A percentile compares a stretch with the other conserved stretches of the same genome.
Conservation (phyloP, 1,140 invertebrate species). For the Bombus haemorrhoidalis region DNA sequence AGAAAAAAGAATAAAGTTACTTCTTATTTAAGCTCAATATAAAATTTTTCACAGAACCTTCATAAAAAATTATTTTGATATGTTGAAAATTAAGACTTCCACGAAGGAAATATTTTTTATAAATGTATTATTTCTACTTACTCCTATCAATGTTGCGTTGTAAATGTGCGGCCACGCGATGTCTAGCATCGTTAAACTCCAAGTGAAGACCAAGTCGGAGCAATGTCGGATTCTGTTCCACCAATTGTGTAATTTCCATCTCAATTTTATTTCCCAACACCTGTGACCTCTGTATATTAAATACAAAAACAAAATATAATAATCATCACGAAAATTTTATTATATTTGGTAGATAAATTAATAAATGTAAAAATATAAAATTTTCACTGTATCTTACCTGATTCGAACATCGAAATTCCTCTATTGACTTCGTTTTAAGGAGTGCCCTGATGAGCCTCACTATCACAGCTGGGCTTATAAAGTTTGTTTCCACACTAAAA, state of each 20-base stretch:
- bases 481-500: constrained; percentile 96
- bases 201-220: constrained; percentile 96
- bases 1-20: not conserved
- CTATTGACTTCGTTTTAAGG: constrained; percentile 92
- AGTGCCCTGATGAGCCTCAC: constrained; percentile 93
- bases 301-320: not conserved
- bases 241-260: constrained; percentile 97
- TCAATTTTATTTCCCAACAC: constrained; percentile 98
- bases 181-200: constrained; percentile 97
- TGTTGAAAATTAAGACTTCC: not conserved
- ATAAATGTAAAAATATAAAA: not conserved
- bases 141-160: constrained; percentile 98
- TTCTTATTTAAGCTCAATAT: not conserved
- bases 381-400: constrained; percentile 86
- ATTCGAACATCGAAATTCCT: constrained; percentile 97
- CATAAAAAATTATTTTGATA: not conserved
- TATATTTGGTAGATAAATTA: not conserved
- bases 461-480: constrained; percentile 92
- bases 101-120: not conserved
- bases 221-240: constrained; percentile 96
- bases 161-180: constrained; percentile 95
- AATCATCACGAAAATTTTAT: not conserved
- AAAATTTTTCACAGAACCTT: not conserved
- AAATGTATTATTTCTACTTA: constrained; percentile 84
- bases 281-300: constrained; percentile 90